Evolutionary conservation across 1,140 invertebrate genomes (phyloP), one percentile per base, ranked within the genome.

Genomic region (Lysiphlebus fabarum): DNA sequence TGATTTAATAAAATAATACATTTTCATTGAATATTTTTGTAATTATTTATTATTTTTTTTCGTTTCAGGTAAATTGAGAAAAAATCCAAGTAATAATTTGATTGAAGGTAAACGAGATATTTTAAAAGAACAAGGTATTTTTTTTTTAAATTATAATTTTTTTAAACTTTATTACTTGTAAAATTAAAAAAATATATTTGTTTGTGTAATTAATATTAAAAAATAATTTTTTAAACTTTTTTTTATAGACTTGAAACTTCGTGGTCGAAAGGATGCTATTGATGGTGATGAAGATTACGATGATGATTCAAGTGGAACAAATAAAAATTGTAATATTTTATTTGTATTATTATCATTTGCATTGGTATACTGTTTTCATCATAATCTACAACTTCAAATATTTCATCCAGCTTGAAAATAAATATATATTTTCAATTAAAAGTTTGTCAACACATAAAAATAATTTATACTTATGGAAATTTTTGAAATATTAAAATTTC

Each of bases 81-180:
- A 79, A 57, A 78, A 77, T 62, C 69, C 68, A 37, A 70, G 73
- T 6, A 78, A 75, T 61, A 68, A 73, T 59, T 72, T 78, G 62
- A 63, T 79, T 10, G 76, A 76, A 44, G 77, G 77, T 59, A 77
- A 76, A 64, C 77, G 76, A 55, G 71, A 79, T 49, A 78, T 76
- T 73, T 53, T 78, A 36, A 77, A 78, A 59, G 76, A 79, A 59
- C 62, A 68, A 72, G 76, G 77, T 78, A 70, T 57, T 63, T 53
- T 40, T 47, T 42, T 56, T 58, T 38, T 38, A 47, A 58, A 45
- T 64, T 60, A 51, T 37, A 44, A 26, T 26, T 26, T 26, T 26
- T 37, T 5, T 2, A 56, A 37, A 48, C 4, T 40, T 38, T 48
- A 56, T 48, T 14, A 10, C 14, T 45, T 9, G 12, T 26, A 56